These are phyloP conservation scores for Machimus atricapillus DNA, from an alignment of 2,888 invertebrate species.

Conservation along the genomic window DNA sequence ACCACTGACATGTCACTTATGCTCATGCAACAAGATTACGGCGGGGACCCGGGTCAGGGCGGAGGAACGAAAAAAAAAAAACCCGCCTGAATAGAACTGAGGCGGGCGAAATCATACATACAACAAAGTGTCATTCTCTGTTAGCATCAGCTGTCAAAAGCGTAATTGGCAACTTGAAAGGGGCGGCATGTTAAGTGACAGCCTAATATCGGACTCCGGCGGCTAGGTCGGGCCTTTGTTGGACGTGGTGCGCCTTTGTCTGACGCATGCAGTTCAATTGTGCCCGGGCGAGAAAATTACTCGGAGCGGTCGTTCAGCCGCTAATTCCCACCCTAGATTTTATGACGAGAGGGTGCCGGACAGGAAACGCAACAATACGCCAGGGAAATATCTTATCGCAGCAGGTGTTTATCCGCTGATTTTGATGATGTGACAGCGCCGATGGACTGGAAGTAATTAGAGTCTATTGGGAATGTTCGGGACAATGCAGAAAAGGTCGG, in stretches of 20 bases:
- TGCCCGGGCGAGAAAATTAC: background rate
- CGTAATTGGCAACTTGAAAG: constrained; percentile 66
- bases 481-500: background rate
- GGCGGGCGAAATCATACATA: constrained; percentile 46
- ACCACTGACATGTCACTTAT: constrained; percentile 46
- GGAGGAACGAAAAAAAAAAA: background rate
- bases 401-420: constrained; percentile 7
- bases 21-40: constrained; percentile 30
- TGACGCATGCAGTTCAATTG: constrained; percentile 23
- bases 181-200: constrained; percentile 48
- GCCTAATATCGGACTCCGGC: constrained; percentile 44
- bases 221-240: constrained; percentile 39
- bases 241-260: background rate
- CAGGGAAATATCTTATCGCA: constrained; percentile 19
- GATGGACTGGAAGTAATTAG: background rate
- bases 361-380: constrained; percentile 5
- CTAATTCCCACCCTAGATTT: background rate
- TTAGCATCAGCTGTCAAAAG: constrained; percentile 68
- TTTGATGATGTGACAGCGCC: background rate
- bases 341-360: constrained; percentile 3
- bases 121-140: constrained; percentile 63
- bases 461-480: background rate
- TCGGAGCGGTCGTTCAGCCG: background rate
- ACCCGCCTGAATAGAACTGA: constrained; percentile 4
- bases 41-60: constrained; percentile 14